These are phyloP conservation scores for Chlorospingus semifuscus DNA, from an alignment of 2,797 vertebrate genomes.

Conservation along the genomic window DNA sequence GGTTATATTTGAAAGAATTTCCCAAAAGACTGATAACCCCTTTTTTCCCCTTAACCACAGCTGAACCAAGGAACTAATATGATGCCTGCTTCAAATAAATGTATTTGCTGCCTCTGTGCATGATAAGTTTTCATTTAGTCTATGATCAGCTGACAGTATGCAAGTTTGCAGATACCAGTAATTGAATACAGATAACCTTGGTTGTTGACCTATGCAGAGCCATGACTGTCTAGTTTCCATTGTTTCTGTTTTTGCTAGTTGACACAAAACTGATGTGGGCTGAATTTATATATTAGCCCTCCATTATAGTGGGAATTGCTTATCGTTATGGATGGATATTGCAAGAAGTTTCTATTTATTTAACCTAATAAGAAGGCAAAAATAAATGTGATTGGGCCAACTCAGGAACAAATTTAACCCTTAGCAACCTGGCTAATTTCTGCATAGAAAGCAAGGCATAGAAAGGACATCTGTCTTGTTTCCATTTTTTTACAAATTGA, in stretches of 20 bases:
- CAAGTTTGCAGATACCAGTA: constrained; percentile 80
- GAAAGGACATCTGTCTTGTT: not conserved
- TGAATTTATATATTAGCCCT: constrained; percentile 76
- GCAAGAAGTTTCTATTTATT: constrained; percentile 75
- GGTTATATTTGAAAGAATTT: constrained; percentile 57
- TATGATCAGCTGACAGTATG: constrained; percentile 79
- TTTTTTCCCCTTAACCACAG: constrained; percentile 56
- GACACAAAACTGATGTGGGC: constrained; percentile 70
- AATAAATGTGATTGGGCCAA: constrained; percentile 39
- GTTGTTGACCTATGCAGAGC: constrained; percentile 78
- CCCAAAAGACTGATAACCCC: constrained; percentile 68
- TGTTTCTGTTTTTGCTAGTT: constrained; percentile 75
- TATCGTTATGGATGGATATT: constrained; percentile 68
- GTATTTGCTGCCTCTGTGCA: constrained; percentile 76
- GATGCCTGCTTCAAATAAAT: constrained; percentile 74
- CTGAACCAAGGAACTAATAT: constrained; percentile 69
- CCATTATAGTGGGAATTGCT: constrained; percentile 72
- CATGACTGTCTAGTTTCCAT: constrained; percentile 72
- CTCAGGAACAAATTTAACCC: constrained; percentile 20
- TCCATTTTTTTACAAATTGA: not conserved
- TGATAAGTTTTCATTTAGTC: constrained; percentile 78
- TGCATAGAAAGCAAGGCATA: not conserved
- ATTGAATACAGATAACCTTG: constrained; percentile 82
- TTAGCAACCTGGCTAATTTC: not conserved
- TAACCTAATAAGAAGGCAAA: constrained; percentile 68